Conservation (phyloP, 1,140 invertebrate genomes). For the Aradophagus sp. region DNA sequence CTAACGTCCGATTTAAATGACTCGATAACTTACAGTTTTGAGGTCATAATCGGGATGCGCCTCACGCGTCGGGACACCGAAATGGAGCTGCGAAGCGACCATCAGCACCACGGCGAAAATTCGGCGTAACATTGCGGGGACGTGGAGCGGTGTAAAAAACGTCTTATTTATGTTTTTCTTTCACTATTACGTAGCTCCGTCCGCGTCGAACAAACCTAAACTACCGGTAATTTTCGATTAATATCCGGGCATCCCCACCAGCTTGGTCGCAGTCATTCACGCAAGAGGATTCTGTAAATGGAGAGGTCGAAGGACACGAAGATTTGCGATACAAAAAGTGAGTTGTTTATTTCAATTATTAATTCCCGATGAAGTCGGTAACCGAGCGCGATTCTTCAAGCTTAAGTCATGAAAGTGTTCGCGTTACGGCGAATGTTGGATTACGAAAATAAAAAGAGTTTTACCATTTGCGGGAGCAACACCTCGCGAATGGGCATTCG, state of each 20-base stretch:
- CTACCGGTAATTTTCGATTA: slow-evolving; percentile 60
- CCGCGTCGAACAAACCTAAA: slow-evolving; percentile 56
- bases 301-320: slow-evolving; percentile 58
- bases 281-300: slow-evolving; percentile 58
- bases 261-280: slow-evolving; percentile 52
- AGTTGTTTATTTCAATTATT: slow-evolving; percentile 18
- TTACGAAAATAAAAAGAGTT: too few species aligned
- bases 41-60: slow-evolving; percentile 64
- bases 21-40: slow-evolving; percentile 60
- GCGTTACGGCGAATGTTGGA: too few species aligned
- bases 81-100: slow-evolving; percentile 9
- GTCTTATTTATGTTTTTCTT: slow-evolving; percentile 30
- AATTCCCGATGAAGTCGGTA: slow-evolving; percentile 11
- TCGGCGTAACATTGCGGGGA: slow-evolving; percentile 20
- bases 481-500: too few species aligned
- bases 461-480: too few species aligned
- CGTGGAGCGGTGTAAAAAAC: slow-evolving; percentile 22
- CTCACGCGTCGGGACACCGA: slow-evolving; percentile 45
- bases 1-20: too few species aligned
- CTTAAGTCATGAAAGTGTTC: too few species aligned
- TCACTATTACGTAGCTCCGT: slow-evolving; percentile 46
- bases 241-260: slow-evolving; percentile 59
- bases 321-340: slow-evolving; percentile 43
- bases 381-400: too few species aligned
- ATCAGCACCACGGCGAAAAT: slow-evolving; percentile 16